Evolutionary conservation across 2,113 vertebrate genomes (phyloP).

Genomic region (Centropristis striata): DNA sequence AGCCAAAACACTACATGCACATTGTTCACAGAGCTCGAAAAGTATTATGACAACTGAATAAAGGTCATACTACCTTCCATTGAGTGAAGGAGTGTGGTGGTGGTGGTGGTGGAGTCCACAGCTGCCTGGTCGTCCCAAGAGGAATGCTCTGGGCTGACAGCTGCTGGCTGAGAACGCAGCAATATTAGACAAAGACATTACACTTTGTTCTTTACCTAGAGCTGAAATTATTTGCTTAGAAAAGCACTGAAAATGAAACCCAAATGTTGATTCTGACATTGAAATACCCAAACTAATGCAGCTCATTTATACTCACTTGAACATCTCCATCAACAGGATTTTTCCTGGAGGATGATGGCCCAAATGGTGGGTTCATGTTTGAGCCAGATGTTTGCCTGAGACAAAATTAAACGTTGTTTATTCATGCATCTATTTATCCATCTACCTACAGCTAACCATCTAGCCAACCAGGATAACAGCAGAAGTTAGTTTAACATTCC

Average conservation of each 20-base stretch:
- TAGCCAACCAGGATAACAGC: background rate
- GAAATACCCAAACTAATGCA: background rate
- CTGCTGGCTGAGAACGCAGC: constrained; percentile 57
- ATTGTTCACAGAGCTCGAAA: background rate
- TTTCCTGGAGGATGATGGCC: constrained; percentile 69
- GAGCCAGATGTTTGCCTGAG: constrained; percentile 79
- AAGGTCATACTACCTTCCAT: constrained; percentile 65
- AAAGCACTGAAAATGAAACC: background rate
- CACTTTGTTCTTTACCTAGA: background rate
- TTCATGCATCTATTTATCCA: too few relatives aligned
- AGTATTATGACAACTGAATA: background rate
- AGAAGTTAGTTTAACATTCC: background rate
- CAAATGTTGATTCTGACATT: background rate
- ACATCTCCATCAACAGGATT: constrained; percentile 53
- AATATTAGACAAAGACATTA: background rate
- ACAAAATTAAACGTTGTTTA: constrained; percentile 5
- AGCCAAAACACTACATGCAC: background rate
- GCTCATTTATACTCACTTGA: constrained; percentile 63
- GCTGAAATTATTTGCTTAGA: background rate
- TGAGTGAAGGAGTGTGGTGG: constrained; percentile 77
- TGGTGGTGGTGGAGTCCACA: constrained; percentile 81
- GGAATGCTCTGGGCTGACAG: constrained; percentile 71
- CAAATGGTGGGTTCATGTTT: constrained; percentile 45
- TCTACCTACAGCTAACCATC: too few relatives aligned
- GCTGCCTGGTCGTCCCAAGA: constrained; percentile 61